Conservation (phyloP, 2,888 invertebrate species). For the Cerastis leucographa region DNA sequence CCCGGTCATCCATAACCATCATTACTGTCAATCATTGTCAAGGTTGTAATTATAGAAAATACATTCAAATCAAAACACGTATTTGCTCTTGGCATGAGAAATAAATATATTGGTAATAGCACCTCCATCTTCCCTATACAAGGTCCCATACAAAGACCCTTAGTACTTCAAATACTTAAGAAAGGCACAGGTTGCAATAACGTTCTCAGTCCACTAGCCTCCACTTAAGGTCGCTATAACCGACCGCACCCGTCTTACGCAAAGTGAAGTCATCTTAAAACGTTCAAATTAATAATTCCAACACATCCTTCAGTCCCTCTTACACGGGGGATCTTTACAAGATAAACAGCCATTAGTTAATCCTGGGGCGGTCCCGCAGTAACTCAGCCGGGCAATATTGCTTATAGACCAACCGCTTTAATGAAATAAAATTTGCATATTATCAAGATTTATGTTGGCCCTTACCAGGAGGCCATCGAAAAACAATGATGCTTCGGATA, state of each 20-base stretch:
- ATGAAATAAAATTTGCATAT: conserved; percentile 91
- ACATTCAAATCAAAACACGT: not conserved
- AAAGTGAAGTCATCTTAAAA: conserved; percentile 66
- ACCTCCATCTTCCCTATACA: not conserved
- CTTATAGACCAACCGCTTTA: conserved; percentile 88
- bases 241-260: conserved; percentile 35
- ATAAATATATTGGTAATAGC: not conserved
- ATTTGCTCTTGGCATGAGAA: not conserved
- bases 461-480: conserved; percentile 79
- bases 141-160: not conserved
- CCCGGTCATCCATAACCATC: not conserved
- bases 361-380: conserved; percentile 86
- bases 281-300: conserved; percentile 81
- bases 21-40: not conserved
- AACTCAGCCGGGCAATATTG: conserved; percentile 87
- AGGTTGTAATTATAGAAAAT: not conserved
- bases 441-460: conserved; percentile 86
- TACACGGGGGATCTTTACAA: conserved; percentile 83
- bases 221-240: conserved; percentile 28
- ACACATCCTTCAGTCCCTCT: conserved; percentile 79
- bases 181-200: conserved; percentile 43
- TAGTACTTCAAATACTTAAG: conserved; percentile 9
- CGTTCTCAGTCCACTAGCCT: conserved; percentile 18
- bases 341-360: conserved; percentile 91
- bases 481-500: conserved; percentile 83